Evolutionary conservation across 1,140 invertebrate genomes (phyloP).

Genomic region (Andricus grossulariae): DNA sequence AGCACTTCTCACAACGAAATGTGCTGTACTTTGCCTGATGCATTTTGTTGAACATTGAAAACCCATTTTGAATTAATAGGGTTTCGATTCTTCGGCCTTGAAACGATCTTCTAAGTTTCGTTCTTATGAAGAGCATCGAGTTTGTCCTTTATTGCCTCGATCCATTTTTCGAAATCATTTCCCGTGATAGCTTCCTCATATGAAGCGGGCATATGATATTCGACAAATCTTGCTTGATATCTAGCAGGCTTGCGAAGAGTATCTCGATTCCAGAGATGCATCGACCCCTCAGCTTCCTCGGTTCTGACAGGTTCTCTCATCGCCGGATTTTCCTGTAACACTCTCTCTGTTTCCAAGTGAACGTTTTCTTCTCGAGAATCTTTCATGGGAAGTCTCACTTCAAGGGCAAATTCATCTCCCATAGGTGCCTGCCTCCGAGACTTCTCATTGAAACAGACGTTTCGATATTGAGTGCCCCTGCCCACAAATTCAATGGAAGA

Average conservation of each 20-base stretch:
- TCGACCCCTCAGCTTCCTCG: slow-evolving; percentile 19
- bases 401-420: too few relatives aligned
- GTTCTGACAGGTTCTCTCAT: slow-evolving; percentile 37
- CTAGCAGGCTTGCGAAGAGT: not conserved
- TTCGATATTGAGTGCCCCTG: slow-evolving; percentile 68
- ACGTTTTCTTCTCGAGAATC: not conserved
- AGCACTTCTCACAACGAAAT: not conserved
- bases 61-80: slow-evolving; percentile 21
- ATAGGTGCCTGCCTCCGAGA: not conserved
- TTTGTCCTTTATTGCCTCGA: not conserved
- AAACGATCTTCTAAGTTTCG: not conserved
- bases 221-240: not conserved
- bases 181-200: slow-evolving; percentile 11
- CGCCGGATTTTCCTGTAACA: slow-evolving; percentile 20
- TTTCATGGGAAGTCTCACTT: too few relatives aligned
- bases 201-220: not conserved
- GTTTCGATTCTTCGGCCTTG: not conserved
- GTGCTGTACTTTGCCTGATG: not conserved
- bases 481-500: slow-evolving; percentile 66
- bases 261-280: not conserved
- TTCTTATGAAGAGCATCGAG: not conserved
- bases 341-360: not conserved
- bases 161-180: not conserved
- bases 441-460: slow-evolving; percentile 23
- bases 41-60: slow-evolving; percentile 4